These are phyloP conservation scores for Sogatella furcifera DNA, from an alignment of 1,140 invertebrate species.

Conservation along the genomic window DNA sequence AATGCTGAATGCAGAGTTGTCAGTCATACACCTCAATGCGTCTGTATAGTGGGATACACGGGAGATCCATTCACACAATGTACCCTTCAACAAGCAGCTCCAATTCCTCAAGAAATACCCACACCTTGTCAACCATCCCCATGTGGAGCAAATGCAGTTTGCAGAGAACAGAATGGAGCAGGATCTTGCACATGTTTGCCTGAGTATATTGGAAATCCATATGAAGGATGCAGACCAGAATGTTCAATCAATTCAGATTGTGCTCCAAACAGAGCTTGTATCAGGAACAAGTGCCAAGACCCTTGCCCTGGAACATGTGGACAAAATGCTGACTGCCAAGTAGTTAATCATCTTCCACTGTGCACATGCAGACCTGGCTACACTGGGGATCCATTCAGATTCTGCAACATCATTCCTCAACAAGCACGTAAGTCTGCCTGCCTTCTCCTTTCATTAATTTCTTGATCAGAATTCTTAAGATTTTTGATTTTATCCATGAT, in stretches of 20 bases:
- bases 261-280: slow-evolving; percentile 45
- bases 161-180: slow-evolving; percentile 50
- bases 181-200: slow-evolving; percentile 52
- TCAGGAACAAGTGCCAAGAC: slow-evolving; percentile 52
- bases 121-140: slow-evolving; percentile 53
- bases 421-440: slow-evolving; percentile 3
- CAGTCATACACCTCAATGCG: slow-evolving; percentile 52
- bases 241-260: slow-evolving; percentile 56
- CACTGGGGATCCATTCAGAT: slow-evolving; percentile 53
- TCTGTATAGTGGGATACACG: slow-evolving; percentile 41
- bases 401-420: slow-evolving; percentile 25
- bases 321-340: slow-evolving; percentile 50
- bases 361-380: slow-evolving; percentile 51
- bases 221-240: slow-evolving; percentile 49
- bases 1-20: slow-evolving; percentile 53
- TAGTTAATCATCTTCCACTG: slow-evolving; percentile 53
- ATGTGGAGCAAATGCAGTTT: slow-evolving; percentile 59
- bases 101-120: slow-evolving; percentile 17
- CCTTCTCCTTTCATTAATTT: too few relatives aligned
- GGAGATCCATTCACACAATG: slow-evolving; percentile 49
- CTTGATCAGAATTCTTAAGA: too few relatives aligned
- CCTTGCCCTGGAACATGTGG: slow-evolving; percentile 58
- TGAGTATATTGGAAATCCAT: slow-evolving; percentile 38
- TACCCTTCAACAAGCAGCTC: slow-evolving; percentile 23
- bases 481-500: too few relatives aligned